Conservation (phyloP, 1,140 invertebrate genomes). For the Triops cancriformis region DNA sequence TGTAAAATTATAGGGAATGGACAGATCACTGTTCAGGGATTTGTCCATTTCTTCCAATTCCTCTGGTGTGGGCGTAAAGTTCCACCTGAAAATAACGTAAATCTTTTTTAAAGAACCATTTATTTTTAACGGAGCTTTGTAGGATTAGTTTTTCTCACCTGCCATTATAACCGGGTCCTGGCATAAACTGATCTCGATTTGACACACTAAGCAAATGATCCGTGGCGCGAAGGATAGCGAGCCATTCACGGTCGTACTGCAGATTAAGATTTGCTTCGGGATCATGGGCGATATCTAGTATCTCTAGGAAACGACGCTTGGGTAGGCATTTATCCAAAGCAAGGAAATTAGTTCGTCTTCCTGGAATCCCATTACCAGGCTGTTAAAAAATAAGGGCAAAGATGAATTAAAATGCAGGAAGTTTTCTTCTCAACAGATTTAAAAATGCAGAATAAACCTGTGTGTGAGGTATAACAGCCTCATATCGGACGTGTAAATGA, state of each 20-base stretch:
- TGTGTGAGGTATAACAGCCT: constrained; percentile 67
- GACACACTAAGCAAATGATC: constrained; percentile 77
- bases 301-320: constrained; percentile 73
- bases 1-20: constrained; percentile 66
- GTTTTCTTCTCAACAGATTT: neutral
- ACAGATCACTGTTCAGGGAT: constrained; percentile 57
- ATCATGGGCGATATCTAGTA: constrained; percentile 48
- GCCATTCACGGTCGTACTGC: constrained; percentile 87
- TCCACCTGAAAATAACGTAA: constrained; percentile 47
- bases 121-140: too few relatives aligned
- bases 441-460: neutral
- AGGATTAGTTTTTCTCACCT: constrained; percentile 41
- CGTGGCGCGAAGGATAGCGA: constrained; percentile 73
- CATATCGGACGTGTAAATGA: constrained; percentile 94
- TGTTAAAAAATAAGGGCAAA: constrained; percentile 33
- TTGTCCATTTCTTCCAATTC: constrained; percentile 57
- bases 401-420: neutral
- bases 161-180: constrained; percentile 57
- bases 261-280: constrained; percentile 45
- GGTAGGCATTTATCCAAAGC: constrained; percentile 94
- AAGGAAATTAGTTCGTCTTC: constrained; percentile 71
- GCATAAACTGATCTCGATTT: constrained; percentile 61
- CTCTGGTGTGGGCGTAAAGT: constrained; percentile 63
- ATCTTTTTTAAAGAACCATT: neutral
- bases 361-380: constrained; percentile 31